phyloP scores from a whole-genome alignment of 2,113 vertebrate species.

The Odocoileus hemionus region DNA sequence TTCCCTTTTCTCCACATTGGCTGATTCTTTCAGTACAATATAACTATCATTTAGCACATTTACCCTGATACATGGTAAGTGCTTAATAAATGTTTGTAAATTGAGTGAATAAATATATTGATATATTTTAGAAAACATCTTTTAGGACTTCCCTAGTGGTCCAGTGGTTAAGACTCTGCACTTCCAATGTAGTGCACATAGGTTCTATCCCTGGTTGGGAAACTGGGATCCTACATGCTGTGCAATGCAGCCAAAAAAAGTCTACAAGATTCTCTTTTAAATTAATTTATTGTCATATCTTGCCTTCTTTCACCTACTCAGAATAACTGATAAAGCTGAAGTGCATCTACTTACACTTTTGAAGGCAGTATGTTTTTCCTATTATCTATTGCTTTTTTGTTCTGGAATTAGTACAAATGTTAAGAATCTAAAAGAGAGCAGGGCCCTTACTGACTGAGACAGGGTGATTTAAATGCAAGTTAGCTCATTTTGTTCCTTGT shows the following conservation, averaged over 20 bases:
- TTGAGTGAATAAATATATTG: not conserved
- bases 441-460: not conserved
- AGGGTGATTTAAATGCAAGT: not conserved
- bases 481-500: constrained; percentile 16
- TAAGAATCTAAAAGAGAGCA: not conserved
- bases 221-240: not conserved
- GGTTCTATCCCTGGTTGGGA: not conserved
- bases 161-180: not conserved
- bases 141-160: not conserved
- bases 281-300: not conserved
- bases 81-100: not conserved
- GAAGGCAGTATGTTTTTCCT: not conserved
- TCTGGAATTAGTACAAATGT: not conserved
- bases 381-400: not conserved
- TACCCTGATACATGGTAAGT: not conserved
- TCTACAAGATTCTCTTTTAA: not conserved
- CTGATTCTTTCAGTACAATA: constrained; percentile 26
- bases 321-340: not conserved
- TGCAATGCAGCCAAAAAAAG: not conserved
- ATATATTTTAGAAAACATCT: not conserved
- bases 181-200: not conserved
- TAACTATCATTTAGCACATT: constrained; percentile 4
- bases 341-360: not conserved
- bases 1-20: constrained; percentile 12
- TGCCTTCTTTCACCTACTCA: not conserved